These are phyloP conservation scores for Sarcophaga peregrina DNA, from an alignment of 1,140 invertebrate species.

Conservation along the genomic window DNA sequence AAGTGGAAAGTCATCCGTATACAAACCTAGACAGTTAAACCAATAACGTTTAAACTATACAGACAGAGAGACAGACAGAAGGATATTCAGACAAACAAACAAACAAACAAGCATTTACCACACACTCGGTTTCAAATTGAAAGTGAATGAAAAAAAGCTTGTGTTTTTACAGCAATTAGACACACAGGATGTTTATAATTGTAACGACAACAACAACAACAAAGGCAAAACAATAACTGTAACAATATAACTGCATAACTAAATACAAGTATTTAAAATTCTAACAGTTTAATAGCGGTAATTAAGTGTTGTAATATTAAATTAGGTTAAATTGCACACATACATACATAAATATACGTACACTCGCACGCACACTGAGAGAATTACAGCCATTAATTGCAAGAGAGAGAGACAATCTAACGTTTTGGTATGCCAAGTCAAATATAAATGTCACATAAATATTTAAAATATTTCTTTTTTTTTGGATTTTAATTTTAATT, in stretches of 20 bases:
- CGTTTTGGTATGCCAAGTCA: too few species aligned
- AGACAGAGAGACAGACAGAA: background rate
- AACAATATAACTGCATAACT: background rate
- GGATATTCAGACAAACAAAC: background rate
- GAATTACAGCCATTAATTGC: background rate
- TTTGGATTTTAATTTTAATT: too few species aligned
- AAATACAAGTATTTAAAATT: slow-evolving; percentile 22
- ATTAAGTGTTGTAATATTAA: slow-evolving; percentile 34
- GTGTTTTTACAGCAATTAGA: too few species aligned
- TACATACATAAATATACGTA: background rate
- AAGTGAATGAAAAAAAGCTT: background rate
- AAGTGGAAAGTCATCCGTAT: too few species aligned
- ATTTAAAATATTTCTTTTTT: background rate
- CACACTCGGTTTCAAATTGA: slow-evolving; percentile 2
- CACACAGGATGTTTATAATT: background rate
- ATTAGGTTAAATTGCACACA: slow-evolving; percentile 30
- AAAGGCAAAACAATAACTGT: slow-evolving; percentile 9
- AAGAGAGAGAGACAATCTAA: background rate
- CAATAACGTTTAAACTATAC: too few species aligned
- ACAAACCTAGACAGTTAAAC: too few species aligned
- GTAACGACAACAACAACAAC: background rate
- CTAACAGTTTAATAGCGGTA: slow-evolving; percentile 31
- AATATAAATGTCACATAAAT: slow-evolving; percentile 35
- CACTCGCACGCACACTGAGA: background rate
- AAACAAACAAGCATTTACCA: background rate